phyloP scores from a whole-genome alignment of 1,140 invertebrate genomes.

The Ephestia elutella region DNA sequence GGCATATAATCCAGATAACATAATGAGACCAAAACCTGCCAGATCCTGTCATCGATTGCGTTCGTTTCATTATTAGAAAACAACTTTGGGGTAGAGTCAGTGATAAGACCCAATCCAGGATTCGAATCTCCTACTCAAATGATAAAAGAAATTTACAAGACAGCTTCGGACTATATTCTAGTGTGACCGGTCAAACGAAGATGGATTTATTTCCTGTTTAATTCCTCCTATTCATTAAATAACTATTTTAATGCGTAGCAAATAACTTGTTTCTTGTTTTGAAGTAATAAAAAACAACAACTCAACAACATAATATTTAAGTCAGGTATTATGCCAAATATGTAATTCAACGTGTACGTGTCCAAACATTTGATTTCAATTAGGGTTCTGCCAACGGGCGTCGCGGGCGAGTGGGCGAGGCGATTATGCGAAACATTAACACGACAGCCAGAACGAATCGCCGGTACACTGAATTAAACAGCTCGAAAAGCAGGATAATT shows the following conservation, averaged over 20 bases:
- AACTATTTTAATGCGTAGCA: not conserved
- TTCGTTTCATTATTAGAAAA: no score
- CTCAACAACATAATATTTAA: not conserved
- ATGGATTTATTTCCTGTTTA: no score
- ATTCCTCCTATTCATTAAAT: not conserved
- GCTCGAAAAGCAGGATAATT: not conserved
- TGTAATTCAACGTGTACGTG: not conserved
- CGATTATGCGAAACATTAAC: constrained; percentile 1
- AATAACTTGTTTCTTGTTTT: not conserved
- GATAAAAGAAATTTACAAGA: no score
- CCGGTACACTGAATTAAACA: not conserved
- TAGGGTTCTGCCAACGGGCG: not conserved
- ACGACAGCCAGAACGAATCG: not conserved
- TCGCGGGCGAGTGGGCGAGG: constrained; percentile 1
- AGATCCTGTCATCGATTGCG: no score
- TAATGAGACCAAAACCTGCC: no score
- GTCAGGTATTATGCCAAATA: not conserved
- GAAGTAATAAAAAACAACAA: not conserved
- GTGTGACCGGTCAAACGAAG: no score
- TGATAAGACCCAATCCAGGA: no score
- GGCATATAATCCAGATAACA: no score
- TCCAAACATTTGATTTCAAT: not conserved
- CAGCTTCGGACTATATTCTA: no score
- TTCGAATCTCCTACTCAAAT: no score
- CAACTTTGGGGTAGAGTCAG: no score